Base-by-base conservation (phyloP, 2,797 vertebrate genomes). In the Phoxinus dragarum region DNA sequence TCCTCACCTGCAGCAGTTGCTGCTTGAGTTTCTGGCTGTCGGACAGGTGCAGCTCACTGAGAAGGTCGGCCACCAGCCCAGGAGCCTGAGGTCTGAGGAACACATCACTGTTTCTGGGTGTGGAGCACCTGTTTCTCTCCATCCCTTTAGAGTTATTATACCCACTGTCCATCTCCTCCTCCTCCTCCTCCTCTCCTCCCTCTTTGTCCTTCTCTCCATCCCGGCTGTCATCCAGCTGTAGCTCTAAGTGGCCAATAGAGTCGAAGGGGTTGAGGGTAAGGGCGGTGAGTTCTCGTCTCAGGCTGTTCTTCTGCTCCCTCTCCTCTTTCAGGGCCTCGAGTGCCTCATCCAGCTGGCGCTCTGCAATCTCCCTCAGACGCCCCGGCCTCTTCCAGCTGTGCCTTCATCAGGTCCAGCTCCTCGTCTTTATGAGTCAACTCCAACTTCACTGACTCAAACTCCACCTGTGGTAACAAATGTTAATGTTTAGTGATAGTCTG, bases 21-120 rank as follows among this genome's bases (percentile, higher is more conserved):
- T 97, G 96, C 79, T 96, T 96, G 14, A 97, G 94, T 83, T 96
- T 96, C 91, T 96, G 96, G 81, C 94, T 95, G 93, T 97, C 96
- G 0, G 96, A 96, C 78, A 97, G 95, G 86, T 95, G 96, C 1
- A 97, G 94, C 90, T 97, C 96, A 69, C 95, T 97, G 86, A 97
- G 94, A 82, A 97, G 95, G 89, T 97, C 95, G 0, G 95, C 93
- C 36, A 97, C 96, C 42, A 97, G 91, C 17, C 96, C 90, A 74
- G 81, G 96, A 88, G 82, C 95, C 84, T 74, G 95, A 23, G 91
- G 90, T 74, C 93, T 94, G 44, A 96, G 92, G 87, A 94, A 95
- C 1, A 92, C 71, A 2, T 95, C 94, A 6, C 93, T 95, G 92
- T 81, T 93, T 40, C 94, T 94, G 23, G 95, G 94, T 3, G 95